phyloP scores from a whole-genome alignment of 2,113 vertebrate species.

The Salvelinus sp. region DNA sequence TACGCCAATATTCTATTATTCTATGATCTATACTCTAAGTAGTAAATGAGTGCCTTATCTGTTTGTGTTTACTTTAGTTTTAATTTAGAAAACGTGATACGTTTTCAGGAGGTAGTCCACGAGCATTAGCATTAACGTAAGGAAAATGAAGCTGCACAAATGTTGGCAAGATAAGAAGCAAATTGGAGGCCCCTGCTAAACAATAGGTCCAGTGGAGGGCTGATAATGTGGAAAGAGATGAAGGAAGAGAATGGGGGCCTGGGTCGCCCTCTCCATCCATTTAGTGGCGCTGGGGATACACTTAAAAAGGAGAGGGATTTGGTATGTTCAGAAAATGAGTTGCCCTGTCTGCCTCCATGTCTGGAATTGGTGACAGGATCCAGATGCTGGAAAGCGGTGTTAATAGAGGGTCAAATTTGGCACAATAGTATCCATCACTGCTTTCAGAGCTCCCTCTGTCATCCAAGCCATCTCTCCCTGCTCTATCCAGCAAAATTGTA shows the following conservation, averaged over 20 bases:
- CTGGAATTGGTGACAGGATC: conserved; percentile 82
- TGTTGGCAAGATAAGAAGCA: conserved; percentile 79
- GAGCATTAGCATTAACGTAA: conserved; percentile 57
- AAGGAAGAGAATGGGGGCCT: conserved; percentile 50
- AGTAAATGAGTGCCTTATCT: conserved; percentile 75
- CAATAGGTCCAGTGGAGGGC: conserved; percentile 77
- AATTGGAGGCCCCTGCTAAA: conserved; percentile 85
- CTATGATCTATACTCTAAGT: conserved; percentile 78
- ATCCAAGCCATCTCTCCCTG: conserved; percentile 80
- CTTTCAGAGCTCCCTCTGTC: conserved; percentile 84
- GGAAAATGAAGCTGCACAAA: conserved; percentile 62
- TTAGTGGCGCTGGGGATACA: conserved; percentile 71
- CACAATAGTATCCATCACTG: conserved; percentile 92
- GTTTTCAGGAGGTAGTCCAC: conserved; percentile 40
- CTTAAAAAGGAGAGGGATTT: conserved; percentile 72
- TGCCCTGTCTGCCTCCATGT: conserved; percentile 79
- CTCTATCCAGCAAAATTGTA: conserved; percentile 80
- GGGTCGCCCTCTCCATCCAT: conserved; percentile 61
- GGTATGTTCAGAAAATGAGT: conserved; percentile 80
- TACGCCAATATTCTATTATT: conserved; percentile 17
- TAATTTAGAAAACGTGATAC: conserved; percentile 54
- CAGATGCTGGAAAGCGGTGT: conserved; percentile 91
- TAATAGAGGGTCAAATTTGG: conserved; percentile 89
- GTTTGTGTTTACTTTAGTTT: background rate
- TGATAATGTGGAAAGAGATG: conserved; percentile 66